Evolutionary conservation across 2,797 vertebrate genomes (phyloP).

Genomic region (Basileuterus tristriatus): DNA sequence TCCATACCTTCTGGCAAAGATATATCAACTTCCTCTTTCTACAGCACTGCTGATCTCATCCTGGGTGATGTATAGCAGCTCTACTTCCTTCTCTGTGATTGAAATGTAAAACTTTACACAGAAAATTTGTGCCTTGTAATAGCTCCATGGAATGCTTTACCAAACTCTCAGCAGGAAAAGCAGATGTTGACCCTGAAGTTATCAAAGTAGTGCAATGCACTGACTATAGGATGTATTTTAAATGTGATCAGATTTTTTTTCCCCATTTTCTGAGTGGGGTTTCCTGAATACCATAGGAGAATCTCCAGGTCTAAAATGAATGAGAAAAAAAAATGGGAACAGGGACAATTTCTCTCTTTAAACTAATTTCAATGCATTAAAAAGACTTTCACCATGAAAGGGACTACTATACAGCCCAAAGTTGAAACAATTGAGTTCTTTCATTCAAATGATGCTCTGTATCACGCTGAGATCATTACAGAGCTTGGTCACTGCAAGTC

Average conservation of each 20-base stretch:
- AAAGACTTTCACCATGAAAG: not conserved
- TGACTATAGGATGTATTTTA: not conserved
- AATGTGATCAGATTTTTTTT: not conserved
- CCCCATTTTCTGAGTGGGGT: not conserved
- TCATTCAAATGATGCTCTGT: not conserved
- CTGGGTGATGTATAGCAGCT: not conserved
- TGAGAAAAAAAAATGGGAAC: not conserved
- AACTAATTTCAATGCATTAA: not conserved
- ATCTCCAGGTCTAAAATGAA: not conserved
- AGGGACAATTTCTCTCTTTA: not conserved
- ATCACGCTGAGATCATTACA: not conserved
- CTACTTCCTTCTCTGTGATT: not conserved
- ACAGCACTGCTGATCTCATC: not conserved
- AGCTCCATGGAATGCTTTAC: not conserved
- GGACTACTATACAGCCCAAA: not conserved
- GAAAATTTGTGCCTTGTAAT: not conserved
- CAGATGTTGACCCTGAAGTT: not conserved
- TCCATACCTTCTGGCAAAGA: not conserved
- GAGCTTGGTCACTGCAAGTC: not conserved
- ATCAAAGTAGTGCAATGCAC: not conserved
- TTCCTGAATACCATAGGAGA: not conserved
- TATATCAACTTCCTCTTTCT: not conserved
- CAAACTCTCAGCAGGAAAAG: not conserved
- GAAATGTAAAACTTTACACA: not conserved
- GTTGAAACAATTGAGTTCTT: not conserved